A percentile compares a stretch with the other conserved stretches of the same genome.
These are phyloP conservation scores for Triplophysa tibetana DNA, from an alignment of 2,113 vertebrate genomes.

Conservation along the genomic window DNA sequence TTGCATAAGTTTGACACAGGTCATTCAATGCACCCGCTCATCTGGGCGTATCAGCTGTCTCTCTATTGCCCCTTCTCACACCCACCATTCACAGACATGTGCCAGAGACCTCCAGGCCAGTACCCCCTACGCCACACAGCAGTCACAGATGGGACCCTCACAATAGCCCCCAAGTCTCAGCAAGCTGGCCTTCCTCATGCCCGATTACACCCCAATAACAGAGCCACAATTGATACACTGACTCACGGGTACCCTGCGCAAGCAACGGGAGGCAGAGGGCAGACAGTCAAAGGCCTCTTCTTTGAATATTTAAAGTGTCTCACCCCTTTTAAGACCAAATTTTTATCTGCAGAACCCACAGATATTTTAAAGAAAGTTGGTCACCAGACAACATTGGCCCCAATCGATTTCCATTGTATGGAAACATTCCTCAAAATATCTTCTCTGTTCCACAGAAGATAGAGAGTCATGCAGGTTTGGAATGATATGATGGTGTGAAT, in stretches of 20 bases:
- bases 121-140: conserved; percentile 59
- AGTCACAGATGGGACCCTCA: conserved; percentile 92
- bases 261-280: conserved; percentile 82
- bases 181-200: conserved; percentile 98
- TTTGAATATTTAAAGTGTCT: neutral
- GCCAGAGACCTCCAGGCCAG: conserved; percentile 42
- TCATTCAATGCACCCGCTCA: conserved; percentile 66
- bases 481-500: too few relatives aligned
- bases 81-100: conserved; percentile 59
- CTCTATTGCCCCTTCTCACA: conserved; percentile 64
- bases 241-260: conserved; percentile 85
- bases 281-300: conserved; percentile 77
- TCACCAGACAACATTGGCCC: too few relatives aligned
- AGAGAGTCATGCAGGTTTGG: too few relatives aligned
- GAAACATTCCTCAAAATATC: too few relatives aligned
- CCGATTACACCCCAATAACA: conserved; percentile 95
- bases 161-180: conserved; percentile 85
- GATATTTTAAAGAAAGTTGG: too few relatives aligned
- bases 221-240: conserved; percentile 96
- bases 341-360: too few relatives aligned
- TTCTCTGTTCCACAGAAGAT: too few relatives aligned
- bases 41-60: conserved; percentile 48
- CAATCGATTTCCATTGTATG: too few relatives aligned
- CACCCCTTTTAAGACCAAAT: too few relatives aligned
- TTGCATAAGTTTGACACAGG: conserved; percentile 56